A percentile compares a stretch with the other conserved stretches of the same genome.
These are phyloP conservation scores for Drosophila oshimai DNA, from an alignment of 1,140 invertebrate species.

Conservation along the genomic window DNA sequence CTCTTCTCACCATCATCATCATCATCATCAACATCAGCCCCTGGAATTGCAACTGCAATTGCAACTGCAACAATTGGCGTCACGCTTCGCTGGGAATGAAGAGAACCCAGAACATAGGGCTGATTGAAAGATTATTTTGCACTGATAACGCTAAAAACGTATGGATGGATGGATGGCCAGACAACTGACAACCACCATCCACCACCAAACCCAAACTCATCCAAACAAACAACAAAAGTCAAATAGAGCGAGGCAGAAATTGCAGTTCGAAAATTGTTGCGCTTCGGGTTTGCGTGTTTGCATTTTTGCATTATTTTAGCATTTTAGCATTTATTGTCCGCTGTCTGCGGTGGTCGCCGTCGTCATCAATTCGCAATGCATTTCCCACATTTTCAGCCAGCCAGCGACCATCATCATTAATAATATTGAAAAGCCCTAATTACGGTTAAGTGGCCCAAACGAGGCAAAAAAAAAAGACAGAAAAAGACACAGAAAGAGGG, in stretches of 20 bases:
- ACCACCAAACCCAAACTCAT: slow-evolving; percentile 12
- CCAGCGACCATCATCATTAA: slow-evolving; percentile 79
- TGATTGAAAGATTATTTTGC: slow-evolving; percentile 81
- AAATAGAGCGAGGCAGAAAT: slow-evolving; percentile 73
- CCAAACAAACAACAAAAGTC: slow-evolving; percentile 54
- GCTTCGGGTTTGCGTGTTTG: slow-evolving; percentile 77
- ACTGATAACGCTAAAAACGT: slow-evolving; percentile 81
- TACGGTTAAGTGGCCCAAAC: slow-evolving; percentile 79
- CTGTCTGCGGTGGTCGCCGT: slow-evolving; percentile 6
- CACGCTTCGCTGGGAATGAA: slow-evolving; percentile 53
- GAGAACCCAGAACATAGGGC: slow-evolving; percentile 49
- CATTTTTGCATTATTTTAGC: slow-evolving; percentile 51
- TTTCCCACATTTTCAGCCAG: slow-evolving; percentile 69
- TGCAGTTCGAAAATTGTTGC: slow-evolving; percentile 79
- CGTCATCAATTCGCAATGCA: slow-evolving; percentile 73
- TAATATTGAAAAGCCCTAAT: slow-evolving; percentile 81
- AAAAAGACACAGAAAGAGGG: background rate
- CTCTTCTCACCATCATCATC: background rate
- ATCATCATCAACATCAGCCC: too few relatives aligned
- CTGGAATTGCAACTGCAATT: slow-evolving; percentile 13
- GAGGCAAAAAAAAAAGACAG: slow-evolving; percentile 14
- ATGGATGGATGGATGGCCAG: slow-evolving; percentile 66
- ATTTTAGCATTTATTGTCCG: slow-evolving; percentile 64
- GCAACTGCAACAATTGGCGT: slow-evolving; percentile 65
- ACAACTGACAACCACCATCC: slow-evolving; percentile 16